phyloP scores from a whole-genome alignment of 2,797 vertebrate species.

The Sciurus vulgaris region DNA sequence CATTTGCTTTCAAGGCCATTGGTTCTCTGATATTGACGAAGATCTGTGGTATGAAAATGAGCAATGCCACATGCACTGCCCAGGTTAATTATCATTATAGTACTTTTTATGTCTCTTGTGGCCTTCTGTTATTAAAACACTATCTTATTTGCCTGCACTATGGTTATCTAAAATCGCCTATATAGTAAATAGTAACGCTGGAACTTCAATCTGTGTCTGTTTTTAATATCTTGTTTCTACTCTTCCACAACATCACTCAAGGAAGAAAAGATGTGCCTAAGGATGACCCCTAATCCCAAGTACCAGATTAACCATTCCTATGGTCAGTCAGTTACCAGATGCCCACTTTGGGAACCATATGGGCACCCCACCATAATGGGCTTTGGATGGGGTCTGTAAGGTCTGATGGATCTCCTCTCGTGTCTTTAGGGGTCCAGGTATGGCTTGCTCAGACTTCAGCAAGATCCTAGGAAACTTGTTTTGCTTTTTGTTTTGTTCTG shows the following conservation, averaged over 20 bases:
- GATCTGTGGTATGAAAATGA: not conserved
- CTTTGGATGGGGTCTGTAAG: not conserved
- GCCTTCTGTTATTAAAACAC: not conserved
- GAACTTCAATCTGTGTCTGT: not conserved
- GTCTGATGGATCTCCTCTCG: not conserved
- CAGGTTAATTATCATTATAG: not conserved
- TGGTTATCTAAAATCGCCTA: not conserved
- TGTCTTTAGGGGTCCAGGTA: not conserved
- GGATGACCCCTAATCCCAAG: too few species aligned
- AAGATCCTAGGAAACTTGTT: slow-evolving; percentile 25
- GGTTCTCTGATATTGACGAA: not conserved
- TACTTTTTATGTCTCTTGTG: not conserved
- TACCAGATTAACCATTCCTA: not conserved
- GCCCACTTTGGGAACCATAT: not conserved
- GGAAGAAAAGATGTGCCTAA: not conserved
- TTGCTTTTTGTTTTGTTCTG: not conserved
- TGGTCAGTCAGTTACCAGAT: not conserved
- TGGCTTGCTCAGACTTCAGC: not conserved
- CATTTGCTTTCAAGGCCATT: not conserved
- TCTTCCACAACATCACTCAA: not conserved
- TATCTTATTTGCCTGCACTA: too few species aligned
- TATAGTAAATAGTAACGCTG: not conserved
- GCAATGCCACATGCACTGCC: not conserved
- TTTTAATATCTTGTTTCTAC: not conserved
- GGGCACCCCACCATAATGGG: too few species aligned